Percentiles rank a stretch among this genome's conserved stretches.
Evolutionary conservation across 1,140 invertebrate genomes (phyloP).

Genomic region (Magallana ariakensis): DNA sequence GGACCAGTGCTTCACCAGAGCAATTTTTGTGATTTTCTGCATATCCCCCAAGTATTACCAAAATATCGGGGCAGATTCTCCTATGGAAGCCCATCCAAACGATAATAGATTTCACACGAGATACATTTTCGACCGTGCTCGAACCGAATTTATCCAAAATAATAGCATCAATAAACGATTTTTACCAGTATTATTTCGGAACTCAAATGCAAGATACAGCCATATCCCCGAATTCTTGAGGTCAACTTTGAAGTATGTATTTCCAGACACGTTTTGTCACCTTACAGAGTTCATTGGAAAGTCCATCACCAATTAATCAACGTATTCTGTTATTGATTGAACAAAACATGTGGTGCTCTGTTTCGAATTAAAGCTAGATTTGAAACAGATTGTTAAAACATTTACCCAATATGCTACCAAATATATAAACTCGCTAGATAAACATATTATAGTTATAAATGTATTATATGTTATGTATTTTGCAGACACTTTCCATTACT

Average conservation of each 20-base stretch:
- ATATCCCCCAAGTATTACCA: constrained; percentile 27
- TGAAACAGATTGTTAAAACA: too few species aligned
- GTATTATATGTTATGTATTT: too few species aligned
- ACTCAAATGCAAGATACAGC: not conserved
- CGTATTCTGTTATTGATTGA: too few species aligned
- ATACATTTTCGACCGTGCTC: constrained; percentile 36
- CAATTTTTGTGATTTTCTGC: constrained; percentile 23
- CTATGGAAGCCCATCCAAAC: not conserved
- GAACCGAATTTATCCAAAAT: constrained; percentile 35
- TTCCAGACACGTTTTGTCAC: not conserved
- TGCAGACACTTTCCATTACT: too few species aligned
- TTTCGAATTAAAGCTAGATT: too few species aligned
- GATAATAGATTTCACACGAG: constrained; percentile 34
- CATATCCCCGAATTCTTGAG: constrained; percentile 23
- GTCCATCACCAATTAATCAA: not conserved
- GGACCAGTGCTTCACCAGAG: constrained; percentile 29
- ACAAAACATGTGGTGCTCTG: too few species aligned
- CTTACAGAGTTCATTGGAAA: not conserved
- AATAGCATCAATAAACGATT: constrained; percentile 27
- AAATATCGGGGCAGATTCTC: not conserved
- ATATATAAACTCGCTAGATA: too few species aligned
- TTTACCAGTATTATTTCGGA: constrained; percentile 30
- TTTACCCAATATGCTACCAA: too few species aligned
- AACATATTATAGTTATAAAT: too few species aligned
- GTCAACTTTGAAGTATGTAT: constrained; percentile 23